These are phyloP conservation scores for Diorhabda sublineata DNA, from an alignment of 1,140 invertebrate species.

Conservation along the genomic window DNA sequence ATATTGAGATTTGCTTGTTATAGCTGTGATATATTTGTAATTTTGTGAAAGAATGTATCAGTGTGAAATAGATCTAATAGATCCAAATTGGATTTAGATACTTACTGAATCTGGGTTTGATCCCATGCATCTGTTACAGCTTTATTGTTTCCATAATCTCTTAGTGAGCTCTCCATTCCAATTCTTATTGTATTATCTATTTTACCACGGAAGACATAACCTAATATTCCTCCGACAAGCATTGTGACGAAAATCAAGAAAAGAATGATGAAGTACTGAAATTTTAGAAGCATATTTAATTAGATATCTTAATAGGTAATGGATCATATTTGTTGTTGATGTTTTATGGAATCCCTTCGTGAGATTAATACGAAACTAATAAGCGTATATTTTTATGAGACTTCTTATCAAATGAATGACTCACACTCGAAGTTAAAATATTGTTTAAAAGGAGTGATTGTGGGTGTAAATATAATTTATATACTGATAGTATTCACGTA, in stretches of 20 bases:
- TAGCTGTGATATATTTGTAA: not conserved
- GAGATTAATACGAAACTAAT: too few relatives aligned
- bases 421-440: too few relatives aligned
- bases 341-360: too few relatives aligned
- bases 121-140: conserved; percentile 78
- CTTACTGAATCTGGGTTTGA: conserved; percentile 60
- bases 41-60: not conserved
- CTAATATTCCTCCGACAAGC: conserved; percentile 82
- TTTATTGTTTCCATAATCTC: conserved; percentile 62
- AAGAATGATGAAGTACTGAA: conserved; percentile 82
- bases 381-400: too few relatives aligned
- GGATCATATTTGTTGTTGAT: too few relatives aligned
- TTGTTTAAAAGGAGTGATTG: too few relatives aligned
- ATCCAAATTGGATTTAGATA: not conserved
- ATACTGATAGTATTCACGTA: too few relatives aligned
- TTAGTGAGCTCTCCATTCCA: conserved; percentile 73
- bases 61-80: not conserved
- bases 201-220: conserved; percentile 81
- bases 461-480: too few relatives aligned
- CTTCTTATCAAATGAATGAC: too few relatives aligned
- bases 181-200: conserved; percentile 66
- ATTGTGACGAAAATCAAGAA: conserved; percentile 83
- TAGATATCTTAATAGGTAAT: too few relatives aligned
- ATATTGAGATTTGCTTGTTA: not conserved
- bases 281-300: conserved; percentile 24